Percentiles rank a stretch among this genome's conserved stretches.
Evolutionary conservation across 2,888 invertebrate species (phyloP).

Genomic region (Acrobasis consociella): DNA sequence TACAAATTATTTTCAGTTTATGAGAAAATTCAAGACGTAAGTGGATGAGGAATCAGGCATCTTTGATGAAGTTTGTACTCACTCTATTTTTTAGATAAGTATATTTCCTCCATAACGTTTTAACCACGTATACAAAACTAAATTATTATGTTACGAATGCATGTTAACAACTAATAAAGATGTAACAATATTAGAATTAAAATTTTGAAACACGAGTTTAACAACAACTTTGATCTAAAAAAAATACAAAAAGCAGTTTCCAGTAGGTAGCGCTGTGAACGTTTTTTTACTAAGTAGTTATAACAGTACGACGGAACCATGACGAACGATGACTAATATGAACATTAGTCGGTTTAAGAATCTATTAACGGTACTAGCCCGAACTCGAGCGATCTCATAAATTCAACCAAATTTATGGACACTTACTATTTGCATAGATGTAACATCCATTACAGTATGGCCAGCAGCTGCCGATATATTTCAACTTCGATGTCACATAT

Average conservation of each 20-base stretch:
- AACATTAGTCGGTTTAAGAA: constrained; percentile 57
- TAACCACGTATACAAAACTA: too few species aligned
- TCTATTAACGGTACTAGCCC: constrained; percentile 64
- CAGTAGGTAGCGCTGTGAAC: background rate
- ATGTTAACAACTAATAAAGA: too few species aligned
- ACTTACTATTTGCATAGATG: constrained; percentile 50
- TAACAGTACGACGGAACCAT: constrained; percentile 47
- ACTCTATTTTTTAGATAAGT: too few species aligned
- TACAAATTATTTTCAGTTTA: too few species aligned
- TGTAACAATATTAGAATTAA: too few species aligned
- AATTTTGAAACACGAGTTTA: background rate
- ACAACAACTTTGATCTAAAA: background rate
- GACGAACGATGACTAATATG: constrained; percentile 68
- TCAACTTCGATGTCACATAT: background rate
- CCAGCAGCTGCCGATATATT: constrained; percentile 6
- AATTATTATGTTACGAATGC: too few species aligned
- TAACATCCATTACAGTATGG: constrained; percentile 10
- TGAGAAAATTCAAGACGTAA: too few species aligned
- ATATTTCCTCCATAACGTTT: too few species aligned
- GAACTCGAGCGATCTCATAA: constrained; percentile 49
- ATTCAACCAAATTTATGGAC: constrained; percentile 56
- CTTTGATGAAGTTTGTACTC: too few species aligned
- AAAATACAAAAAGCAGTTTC: background rate
- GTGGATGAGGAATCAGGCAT: too few species aligned
- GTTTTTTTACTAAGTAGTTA: constrained; percentile 27